Evolutionary conservation across 2,888 invertebrate genomes (phyloP).

Genomic region (Maniola hyperantus): DNA sequence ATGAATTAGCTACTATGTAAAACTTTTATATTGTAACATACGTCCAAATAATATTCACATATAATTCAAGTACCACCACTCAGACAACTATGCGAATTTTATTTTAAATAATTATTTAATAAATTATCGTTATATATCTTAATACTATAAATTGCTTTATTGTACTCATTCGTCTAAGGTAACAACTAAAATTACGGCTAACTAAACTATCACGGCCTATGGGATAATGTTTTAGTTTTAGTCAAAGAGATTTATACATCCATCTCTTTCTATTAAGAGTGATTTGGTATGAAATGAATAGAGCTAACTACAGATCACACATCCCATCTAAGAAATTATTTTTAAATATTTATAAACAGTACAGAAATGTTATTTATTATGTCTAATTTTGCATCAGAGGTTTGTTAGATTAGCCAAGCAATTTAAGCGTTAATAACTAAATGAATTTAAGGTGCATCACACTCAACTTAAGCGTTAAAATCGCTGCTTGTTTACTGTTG

Average conservation of each 20-base stretch:
- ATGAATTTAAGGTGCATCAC: background rate
- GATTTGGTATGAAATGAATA: constrained; percentile 20
- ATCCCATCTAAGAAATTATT: constrained; percentile 2
- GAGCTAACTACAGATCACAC: constrained; percentile 23
- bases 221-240: constrained; percentile 11
- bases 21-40: background rate
- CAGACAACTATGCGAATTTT: constrained; percentile 35
- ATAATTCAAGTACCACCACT: constrained; percentile 30
- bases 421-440: no score
- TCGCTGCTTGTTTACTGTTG: background rate
- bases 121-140: constrained; percentile 60
- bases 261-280: constrained; percentile 19
- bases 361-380: constrained; percentile 2
- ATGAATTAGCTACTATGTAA: background rate
- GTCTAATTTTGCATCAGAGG: background rate
- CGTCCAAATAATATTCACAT: background rate
- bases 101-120: constrained; percentile 44
- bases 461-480: background rate
- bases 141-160: constrained; percentile 64
- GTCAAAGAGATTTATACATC: constrained; percentile 15
- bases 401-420: background rate
- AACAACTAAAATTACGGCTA: constrained; percentile 39
- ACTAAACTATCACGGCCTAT: constrained; percentile 31
- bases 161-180: constrained; percentile 68
- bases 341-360: constrained; percentile 6